A percentile compares a stretch with the other conserved stretches of the same genome.
phyloP scores from a whole-genome alignment of 2,888 invertebrate genomes.

The Pseudolycoriella hygida region DNA sequence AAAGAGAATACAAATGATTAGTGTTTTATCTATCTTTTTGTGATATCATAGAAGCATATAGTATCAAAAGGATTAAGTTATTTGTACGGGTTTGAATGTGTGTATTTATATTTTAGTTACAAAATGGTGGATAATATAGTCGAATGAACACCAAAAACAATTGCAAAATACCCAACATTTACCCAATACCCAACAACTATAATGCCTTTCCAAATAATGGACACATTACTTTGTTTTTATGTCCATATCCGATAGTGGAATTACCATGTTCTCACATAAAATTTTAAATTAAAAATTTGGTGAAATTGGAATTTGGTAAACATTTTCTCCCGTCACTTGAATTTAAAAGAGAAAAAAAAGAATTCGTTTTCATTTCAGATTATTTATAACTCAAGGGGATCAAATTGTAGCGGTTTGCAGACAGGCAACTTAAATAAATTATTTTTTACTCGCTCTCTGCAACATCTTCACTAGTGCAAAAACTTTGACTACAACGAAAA shows the following conservation, averaged over 20 bases:
- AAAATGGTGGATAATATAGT: no score
- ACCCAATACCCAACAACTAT: no score
- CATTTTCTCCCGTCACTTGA: not conserved
- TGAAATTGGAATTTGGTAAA: no score
- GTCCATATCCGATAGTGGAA: no score
- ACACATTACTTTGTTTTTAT: no score
- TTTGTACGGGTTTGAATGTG: not conserved
- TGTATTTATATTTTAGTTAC: not conserved
- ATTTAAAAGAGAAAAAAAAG: not conserved
- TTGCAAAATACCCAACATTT: no score
- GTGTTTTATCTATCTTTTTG: not conserved
- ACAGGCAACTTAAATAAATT: not conserved
- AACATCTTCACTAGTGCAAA: not conserved
- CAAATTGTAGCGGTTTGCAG: not conserved
- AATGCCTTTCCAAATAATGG: no score
- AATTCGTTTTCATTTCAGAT: not conserved
- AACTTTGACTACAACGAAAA: not conserved
- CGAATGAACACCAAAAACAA: no score
- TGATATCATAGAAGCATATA: not conserved
- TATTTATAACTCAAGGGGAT: conserved; percentile 2
- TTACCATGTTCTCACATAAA: no score
- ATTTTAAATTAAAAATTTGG: no score
- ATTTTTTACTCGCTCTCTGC: not conserved
- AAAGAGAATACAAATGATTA: not conserved
- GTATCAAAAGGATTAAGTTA: not conserved